Percentiles rank a stretch among this genome's conserved stretches.
Conservation (phyloP, 2,113 vertebrate genomes). For the Junco hyemalis region DNA sequence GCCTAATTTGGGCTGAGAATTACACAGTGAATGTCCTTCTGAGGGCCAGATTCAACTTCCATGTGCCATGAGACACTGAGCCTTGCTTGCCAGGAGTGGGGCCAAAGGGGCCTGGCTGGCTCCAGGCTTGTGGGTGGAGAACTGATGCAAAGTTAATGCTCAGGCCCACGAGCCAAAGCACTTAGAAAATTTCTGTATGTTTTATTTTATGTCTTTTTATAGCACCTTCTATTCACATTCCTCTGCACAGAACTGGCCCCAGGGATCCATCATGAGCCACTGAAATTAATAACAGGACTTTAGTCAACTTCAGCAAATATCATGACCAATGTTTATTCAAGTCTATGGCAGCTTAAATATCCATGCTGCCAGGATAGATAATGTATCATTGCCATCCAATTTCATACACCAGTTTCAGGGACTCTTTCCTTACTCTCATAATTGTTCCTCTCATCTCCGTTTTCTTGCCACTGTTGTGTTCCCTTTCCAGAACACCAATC, state of each 20-base stretch:
- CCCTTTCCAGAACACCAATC: background rate
- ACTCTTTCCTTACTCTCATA: background rate
- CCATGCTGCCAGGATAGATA: background rate
- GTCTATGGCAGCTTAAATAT: background rate
- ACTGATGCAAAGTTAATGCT: background rate
- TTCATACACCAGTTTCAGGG: background rate
- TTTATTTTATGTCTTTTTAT: background rate
- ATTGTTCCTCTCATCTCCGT: background rate
- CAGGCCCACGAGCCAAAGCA: background rate
- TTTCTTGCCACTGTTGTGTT: background rate
- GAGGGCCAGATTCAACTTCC: rapidly evolving
- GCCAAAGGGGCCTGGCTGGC: background rate
- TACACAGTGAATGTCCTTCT: background rate
- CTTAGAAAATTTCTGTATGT: background rate
- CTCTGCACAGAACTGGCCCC: background rate
- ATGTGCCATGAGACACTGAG: background rate
- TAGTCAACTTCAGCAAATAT: background rate
- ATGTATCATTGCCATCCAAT: background rate
- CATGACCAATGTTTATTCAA: background rate
- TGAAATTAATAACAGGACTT: background rate
- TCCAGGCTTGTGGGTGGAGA: background rate
- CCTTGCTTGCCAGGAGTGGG: background rate
- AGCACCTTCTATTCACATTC: background rate
- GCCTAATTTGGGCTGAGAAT: background rate
- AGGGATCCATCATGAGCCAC: background rate